phyloP scores from a whole-genome alignment of 2,113 vertebrate species.

The Hymenochirus boettgeri region DNA sequence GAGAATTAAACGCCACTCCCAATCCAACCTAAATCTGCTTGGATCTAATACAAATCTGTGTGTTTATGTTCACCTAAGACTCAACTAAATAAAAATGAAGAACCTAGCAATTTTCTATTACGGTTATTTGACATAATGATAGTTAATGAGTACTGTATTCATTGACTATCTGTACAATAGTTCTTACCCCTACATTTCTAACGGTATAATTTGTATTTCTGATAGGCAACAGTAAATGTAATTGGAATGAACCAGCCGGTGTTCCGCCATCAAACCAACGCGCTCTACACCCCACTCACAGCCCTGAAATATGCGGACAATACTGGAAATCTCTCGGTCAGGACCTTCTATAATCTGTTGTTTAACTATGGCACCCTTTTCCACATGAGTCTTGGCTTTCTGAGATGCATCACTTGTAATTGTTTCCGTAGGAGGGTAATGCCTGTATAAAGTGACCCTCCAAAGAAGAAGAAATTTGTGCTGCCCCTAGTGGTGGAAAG shows the following conservation, averaged over 20 bases:
- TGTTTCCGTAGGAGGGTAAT: slow-evolving; percentile 68
- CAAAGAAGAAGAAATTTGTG: too few relatives aligned
- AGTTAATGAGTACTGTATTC: too few relatives aligned
- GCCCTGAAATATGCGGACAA: slow-evolving; percentile 66
- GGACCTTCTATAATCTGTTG: slow-evolving; percentile 57
- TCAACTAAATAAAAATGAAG: too few relatives aligned
- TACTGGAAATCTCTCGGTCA: slow-evolving; percentile 63
- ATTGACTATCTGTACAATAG: too few relatives aligned
- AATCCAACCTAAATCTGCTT: too few relatives aligned
- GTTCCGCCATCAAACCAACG: slow-evolving; percentile 72
- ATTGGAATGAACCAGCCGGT: slow-evolving; percentile 60
- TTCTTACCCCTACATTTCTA: not conserved
- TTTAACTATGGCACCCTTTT: slow-evolving; percentile 64
- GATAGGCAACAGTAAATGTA: slow-evolving; percentile 64
- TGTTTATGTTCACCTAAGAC: too few relatives aligned
- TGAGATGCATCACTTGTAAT: slow-evolving; percentile 74
- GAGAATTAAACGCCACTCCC: too few relatives aligned
- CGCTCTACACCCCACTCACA: slow-evolving; percentile 62
- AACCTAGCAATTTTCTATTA: too few relatives aligned
- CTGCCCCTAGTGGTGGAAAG: too few relatives aligned
- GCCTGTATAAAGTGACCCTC: slow-evolving; percentile 68
- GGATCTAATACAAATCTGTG: too few relatives aligned
- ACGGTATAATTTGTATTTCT: not conserved
- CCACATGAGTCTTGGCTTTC: slow-evolving; percentile 49
- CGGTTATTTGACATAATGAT: too few relatives aligned